phyloP scores from a whole-genome alignment of 2,113 vertebrate species.

The Ibidorhyncha struthersii region DNA sequence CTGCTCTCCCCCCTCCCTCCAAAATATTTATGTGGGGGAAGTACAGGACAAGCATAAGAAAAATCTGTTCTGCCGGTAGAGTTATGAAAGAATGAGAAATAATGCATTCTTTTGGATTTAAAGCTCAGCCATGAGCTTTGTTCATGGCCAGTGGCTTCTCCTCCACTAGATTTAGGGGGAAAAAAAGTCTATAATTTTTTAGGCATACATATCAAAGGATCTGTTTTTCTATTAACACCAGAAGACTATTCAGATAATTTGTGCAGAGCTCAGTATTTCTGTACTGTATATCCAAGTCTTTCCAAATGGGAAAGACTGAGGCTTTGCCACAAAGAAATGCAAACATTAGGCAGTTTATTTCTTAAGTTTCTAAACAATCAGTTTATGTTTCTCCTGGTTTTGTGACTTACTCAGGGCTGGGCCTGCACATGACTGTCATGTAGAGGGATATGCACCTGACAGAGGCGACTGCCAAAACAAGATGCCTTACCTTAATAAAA shows the following conservation, averaged over 20 bases:
- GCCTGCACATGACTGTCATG: accelerated
- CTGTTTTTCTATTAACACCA: neutral
- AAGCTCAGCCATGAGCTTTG: neutral
- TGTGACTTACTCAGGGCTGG: neutral
- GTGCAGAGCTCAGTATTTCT: neutral
- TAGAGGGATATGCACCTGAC: accelerated
- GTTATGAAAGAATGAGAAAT: neutral
- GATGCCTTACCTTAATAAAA: no score
- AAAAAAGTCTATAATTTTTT: neutral
- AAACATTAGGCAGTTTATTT: neutral
- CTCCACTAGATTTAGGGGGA: neutral
- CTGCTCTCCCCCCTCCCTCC: neutral
- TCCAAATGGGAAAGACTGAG: neutral
- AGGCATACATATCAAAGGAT: neutral
- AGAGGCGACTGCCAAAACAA: neutral
- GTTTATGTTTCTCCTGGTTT: neutral
- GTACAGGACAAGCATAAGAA: neutral
- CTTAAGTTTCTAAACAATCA: neutral
- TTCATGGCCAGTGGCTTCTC: neutral
- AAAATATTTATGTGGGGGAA: neutral
- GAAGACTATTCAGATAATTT: neutral
- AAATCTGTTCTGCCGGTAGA: neutral
- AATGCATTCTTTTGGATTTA: accelerated
- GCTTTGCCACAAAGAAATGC: neutral
- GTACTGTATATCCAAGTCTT: neutral